A percentile compares a stretch with the other conserved stretches of the same genome.
These are phyloP conservation scores for Lethocerus indicus DNA, from an alignment of 1,140 invertebrate species.

Conservation along the genomic window DNA sequence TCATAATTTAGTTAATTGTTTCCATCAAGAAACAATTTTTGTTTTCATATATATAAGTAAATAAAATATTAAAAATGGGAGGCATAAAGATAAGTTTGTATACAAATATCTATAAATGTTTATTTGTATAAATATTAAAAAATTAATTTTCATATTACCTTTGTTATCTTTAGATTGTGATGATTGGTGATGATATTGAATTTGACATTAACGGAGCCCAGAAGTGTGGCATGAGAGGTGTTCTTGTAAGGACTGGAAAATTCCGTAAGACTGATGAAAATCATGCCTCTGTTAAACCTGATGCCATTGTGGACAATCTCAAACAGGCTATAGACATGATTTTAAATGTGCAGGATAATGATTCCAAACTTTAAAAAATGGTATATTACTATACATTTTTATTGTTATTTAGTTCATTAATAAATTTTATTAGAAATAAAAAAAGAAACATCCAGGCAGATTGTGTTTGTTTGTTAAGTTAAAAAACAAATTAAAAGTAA, in stretches of 20 bases:
- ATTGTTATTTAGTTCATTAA: background rate
- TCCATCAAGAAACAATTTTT: too few species aligned
- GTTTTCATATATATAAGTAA: too few species aligned
- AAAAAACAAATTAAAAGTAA: too few species aligned
- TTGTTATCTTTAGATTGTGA: constrained; percentile 44
- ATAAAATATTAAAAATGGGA: too few species aligned
- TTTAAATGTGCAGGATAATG: constrained; percentile 7
- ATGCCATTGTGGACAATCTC: constrained; percentile 38
- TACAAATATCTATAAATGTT: too few species aligned
- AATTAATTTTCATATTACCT: background rate
- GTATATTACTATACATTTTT: background rate
- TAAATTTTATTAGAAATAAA: too few species aligned
- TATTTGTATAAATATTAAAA: background rate
- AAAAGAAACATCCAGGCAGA: too few species aligned
- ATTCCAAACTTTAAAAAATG: background rate
- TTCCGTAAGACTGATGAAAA: constrained; percentile 46
- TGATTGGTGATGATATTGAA: constrained; percentile 78
- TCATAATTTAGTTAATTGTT: too few species aligned
- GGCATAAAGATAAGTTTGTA: too few species aligned
- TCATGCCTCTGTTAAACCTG: constrained; percentile 32
- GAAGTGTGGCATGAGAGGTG: constrained; percentile 45
- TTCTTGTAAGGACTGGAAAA: constrained; percentile 71
- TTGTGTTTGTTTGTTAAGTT: too few species aligned
- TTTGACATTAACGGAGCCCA: constrained; percentile 66
- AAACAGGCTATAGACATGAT: constrained; percentile 45